Conservation (phyloP, 1,140 invertebrate genomes). For the Drosophila seguyi region DNA sequence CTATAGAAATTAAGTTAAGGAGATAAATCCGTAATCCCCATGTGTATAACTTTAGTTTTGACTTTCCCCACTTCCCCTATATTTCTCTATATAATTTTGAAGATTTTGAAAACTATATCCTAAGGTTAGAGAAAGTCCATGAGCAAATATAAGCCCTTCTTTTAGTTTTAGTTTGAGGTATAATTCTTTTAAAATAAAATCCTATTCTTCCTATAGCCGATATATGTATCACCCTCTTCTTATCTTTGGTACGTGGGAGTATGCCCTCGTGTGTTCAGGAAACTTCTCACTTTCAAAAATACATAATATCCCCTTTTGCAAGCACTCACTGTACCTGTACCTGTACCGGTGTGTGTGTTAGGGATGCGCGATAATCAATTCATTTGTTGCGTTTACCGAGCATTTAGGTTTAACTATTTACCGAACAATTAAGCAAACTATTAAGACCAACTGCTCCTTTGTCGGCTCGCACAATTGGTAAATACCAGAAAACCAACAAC, state of each 20-base stretch:
- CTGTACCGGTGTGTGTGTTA: neutral
- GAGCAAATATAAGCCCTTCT: neutral
- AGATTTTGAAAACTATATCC: no score
- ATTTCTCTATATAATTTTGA: no score
- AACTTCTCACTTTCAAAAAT: slow-evolving; percentile 27
- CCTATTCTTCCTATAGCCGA: neutral
- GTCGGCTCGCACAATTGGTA: slow-evolving; percentile 63
- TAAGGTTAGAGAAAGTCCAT: neutral
- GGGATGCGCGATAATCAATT: slow-evolving; percentile 54
- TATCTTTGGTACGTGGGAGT: slow-evolving; percentile 38
- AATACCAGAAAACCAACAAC: slow-evolving; percentile 21
- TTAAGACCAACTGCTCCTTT: slow-evolving; percentile 59
- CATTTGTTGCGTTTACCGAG: slow-evolving; percentile 43
- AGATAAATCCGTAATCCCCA: no score
- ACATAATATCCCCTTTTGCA: slow-evolving; percentile 21
- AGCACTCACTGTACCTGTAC: slow-evolving; percentile 38
- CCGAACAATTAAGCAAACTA: slow-evolving; percentile 49
- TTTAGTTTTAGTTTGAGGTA: neutral
- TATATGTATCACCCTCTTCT: slow-evolving; percentile 1
- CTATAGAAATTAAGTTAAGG: no score
- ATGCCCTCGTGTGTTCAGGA: slow-evolving; percentile 37
- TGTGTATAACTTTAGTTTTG: no score
- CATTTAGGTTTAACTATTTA: slow-evolving; percentile 49
- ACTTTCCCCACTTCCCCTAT: no score
- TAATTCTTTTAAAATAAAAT: neutral